Conservation (phyloP, 1,140 invertebrate genomes). For the Hycleus cichorii region DNA sequence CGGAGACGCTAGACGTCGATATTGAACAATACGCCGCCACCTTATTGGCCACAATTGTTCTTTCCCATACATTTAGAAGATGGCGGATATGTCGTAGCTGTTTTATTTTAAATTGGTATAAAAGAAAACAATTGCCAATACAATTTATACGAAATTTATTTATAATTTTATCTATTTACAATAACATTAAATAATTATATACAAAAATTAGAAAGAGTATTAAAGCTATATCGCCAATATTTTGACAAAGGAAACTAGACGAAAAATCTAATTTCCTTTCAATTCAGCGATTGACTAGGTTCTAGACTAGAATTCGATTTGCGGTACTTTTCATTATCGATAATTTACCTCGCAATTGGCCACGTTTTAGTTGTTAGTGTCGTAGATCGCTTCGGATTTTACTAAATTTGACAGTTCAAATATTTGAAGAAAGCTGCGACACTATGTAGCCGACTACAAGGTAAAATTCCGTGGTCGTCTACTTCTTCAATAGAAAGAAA, state of each 20-base stretch:
- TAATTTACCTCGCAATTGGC: too few species aligned
- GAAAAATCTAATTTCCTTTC: too few species aligned
- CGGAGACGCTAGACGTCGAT: slow-evolving; percentile 10
- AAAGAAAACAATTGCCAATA: background rate
- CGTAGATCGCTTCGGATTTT: too few species aligned
- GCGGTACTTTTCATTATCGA: background rate
- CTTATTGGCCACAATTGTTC: slow-evolving; percentile 20
- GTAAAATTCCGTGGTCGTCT: too few species aligned
- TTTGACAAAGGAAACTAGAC: too few species aligned
- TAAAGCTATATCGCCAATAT: background rate
- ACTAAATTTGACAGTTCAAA: too few species aligned
- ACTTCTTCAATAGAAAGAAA: slow-evolving; percentile 1
- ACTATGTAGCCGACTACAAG: too few species aligned
- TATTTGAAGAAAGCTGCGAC: too few species aligned
- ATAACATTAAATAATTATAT: slow-evolving; percentile 2
- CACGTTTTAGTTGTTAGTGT: too few species aligned
- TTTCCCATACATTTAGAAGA: slow-evolving; percentile 18
- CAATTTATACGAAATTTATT: background rate
- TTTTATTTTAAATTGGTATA: background rate
- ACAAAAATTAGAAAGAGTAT: slow-evolving; percentile 10
- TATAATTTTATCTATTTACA: background rate
- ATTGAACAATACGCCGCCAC: slow-evolving; percentile 1
- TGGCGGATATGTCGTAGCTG: slow-evolving; percentile 8
- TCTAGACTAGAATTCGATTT: slow-evolving; percentile 1
- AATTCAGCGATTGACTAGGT: background rate